Evolutionary conservation across 2,888 invertebrate genomes (phyloP).

Genomic region (Drosophila diplacantha): DNA sequence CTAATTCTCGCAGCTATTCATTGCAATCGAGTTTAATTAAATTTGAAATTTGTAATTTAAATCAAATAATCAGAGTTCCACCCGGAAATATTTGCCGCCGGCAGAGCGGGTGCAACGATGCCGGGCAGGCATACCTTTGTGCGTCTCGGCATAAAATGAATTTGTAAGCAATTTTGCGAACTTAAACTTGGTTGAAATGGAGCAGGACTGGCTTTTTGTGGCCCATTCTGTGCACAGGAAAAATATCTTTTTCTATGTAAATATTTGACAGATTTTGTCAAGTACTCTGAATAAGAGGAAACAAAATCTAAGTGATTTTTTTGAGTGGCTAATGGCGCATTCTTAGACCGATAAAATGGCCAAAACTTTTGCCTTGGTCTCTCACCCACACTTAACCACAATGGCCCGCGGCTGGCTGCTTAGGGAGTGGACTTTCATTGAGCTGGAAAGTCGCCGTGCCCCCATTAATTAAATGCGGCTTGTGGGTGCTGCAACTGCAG

Average conservation of each 20-base stretch:
- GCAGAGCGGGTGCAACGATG: slow-evolving; percentile 32
- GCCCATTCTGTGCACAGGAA: neutral
- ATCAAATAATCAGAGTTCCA: slow-evolving; percentile 9
- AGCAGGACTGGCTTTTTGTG: slow-evolving; percentile 17
- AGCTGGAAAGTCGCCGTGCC: slow-evolving; percentile 24
- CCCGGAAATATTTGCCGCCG: slow-evolving; percentile 17
- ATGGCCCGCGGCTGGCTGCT: slow-evolving; percentile 16
- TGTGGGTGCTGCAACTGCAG: slow-evolving; percentile 28
- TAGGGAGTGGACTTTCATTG: slow-evolving; percentile 20
- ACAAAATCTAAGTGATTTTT: neutral
- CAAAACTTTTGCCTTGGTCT: slow-evolving; percentile 24
- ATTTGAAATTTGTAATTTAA: slow-evolving; percentile 33
- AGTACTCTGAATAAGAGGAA: neutral
- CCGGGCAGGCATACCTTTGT: slow-evolving; percentile 31
- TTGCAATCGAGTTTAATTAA: slow-evolving; percentile 38
- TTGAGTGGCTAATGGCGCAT: slow-evolving; percentile 19
- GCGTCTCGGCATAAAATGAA: slow-evolving; percentile 47
- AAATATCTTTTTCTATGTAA: neutral
- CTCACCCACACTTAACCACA: slow-evolving; percentile 29
- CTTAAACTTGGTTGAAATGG: slow-evolving; percentile 18
- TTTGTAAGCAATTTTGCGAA: slow-evolving; percentile 51
- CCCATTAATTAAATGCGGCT: slow-evolving; percentile 55
- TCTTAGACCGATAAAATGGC: slow-evolving; percentile 35
- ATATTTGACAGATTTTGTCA: neutral
- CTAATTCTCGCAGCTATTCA: slow-evolving; percentile 37